A percentile compares a stretch with the other conserved stretches of the same genome.
Conservation (phyloP, 64 coral and sea anemone species). For the Dendronephthya gigantea region DNA sequence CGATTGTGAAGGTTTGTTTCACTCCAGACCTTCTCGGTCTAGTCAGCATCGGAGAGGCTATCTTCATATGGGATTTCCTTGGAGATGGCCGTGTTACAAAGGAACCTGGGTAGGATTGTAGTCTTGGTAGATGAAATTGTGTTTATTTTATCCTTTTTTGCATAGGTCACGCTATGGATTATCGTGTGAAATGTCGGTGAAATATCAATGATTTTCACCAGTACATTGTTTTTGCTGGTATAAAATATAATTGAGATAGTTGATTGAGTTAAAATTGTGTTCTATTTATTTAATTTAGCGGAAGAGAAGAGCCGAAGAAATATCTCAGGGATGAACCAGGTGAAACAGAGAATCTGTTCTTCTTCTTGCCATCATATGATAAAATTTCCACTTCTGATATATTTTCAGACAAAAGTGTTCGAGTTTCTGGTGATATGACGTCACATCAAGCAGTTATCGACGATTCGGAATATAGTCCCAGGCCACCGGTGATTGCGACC, state of each 20-base stretch:
- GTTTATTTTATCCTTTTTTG: too few relatives aligned
- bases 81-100: constrained; percentile 40
- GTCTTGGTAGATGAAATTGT: too few relatives aligned
- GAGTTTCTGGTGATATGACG: neutral
- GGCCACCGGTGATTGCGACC: neutral
- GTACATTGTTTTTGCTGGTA: too few relatives aligned
- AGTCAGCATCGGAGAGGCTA: constrained; percentile 70
- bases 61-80: constrained; percentile 82
- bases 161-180: too few relatives aligned
- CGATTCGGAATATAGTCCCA: neutral
- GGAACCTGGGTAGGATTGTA: neutral
- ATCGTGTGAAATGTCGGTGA: too few relatives aligned
- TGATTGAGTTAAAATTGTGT: neutral
- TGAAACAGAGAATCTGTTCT: neutral
- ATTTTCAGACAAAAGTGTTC: constrained; percentile 7
- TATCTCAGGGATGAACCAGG: neutral
- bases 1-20: constrained; percentile 58
- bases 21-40: constrained; percentile 56
- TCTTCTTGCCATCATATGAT: neutral
- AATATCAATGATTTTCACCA: neutral
- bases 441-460: neutral
- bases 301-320: neutral
- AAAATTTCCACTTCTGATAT: neutral
- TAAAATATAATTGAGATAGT: too few relatives aligned
- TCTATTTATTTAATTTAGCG: neutral